Base-by-base conservation (phyloP, 2,113 vertebrate genomes). In the Pelodiscus sinensis region DNA sequence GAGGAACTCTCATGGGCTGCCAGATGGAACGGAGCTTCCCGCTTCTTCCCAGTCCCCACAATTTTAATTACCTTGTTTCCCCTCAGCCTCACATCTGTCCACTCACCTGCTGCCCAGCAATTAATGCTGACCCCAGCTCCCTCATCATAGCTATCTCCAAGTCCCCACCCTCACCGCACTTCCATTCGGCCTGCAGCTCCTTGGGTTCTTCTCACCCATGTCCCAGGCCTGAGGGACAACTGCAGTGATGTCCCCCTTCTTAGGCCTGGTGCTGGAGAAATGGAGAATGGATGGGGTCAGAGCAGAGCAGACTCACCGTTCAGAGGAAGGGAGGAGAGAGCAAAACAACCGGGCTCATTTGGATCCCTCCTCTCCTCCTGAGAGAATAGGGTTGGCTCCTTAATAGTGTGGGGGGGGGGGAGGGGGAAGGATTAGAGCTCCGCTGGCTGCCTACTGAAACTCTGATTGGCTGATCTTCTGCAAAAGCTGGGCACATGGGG, bases 31-130 rank as follows among this genome's bases (percentile, higher is more conserved):
- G 1, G 31, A 68, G 31, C 31, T 68, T 68, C 65, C 65, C 31
- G 31, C 14, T 21, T 79, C 24, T 94, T 24, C 16, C 9, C 60
- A 0, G 0, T 8, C 31, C n/a, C 65, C 65, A 16, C n/a, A 19
- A 19, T n/a, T 68, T 0, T 35, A 68, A 68, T n/a, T 35, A 57
- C 12, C 21, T 80, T 0, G 0, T 71, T 65, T 25, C 21, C 62
- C 73, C 71, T 58, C 56, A 21, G 51, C 56, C n/a, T 24, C 31
- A 89, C 1, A 0, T 68, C 62, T 24, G 14, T 21, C 86, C 50
- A 52, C 88, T 31, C 82, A 31, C 22, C 54, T 56, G 75, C 2
- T 73, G 52, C 44, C 10, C 52, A 55, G 73, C 51, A 84, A 44
- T 58, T 68, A n/a, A n/a, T 68, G n/a, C 62, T 68, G 55, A 81